Evolutionary conservation across 2,113 vertebrate genomes (phyloP), one percentile per base, ranked within the genome.

Genomic region (Isurus oxyrinchus): DNA sequence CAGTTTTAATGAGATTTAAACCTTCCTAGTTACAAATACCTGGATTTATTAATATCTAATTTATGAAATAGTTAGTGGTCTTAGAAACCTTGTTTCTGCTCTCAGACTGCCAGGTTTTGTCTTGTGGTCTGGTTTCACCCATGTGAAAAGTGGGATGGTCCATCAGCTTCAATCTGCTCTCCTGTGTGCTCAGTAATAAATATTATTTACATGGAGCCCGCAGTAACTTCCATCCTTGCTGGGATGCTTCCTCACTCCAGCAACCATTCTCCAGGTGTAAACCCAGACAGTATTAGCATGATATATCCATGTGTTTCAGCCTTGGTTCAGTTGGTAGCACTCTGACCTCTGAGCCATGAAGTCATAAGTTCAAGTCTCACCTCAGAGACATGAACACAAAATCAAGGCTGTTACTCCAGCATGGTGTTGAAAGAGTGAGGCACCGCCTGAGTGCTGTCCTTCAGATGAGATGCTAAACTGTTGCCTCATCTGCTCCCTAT

Each of bases 1-100:
- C 94, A 76, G 63, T 27, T 53, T 72, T 95, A 95, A 95, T 95
- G 94, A 95, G 94, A 95, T 95, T 95, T 95, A 72, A 76, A 76
- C 67, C 90, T 94, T 95, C 67, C 94, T 31, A 31, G 94, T 95
- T 95, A 72, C 66, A 31, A 72, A 95, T 72, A 95, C 94, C 94
- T 95, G 94, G 67, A 95, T 95, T 95, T 72, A 95, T 72, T 95
- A 95, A 72, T 72, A 53, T 72, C 66, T 67, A 49, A 72, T 95
- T 35, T 69, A 76, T 95, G 63, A 95, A 53, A 72, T 69, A 49
- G 19, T 72, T 95, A 53, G 35, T 94, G 59, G 90, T 40, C 90
- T 94, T 19, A 7, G 5, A 66, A 94, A 35, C n/a, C 66, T 5
- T 23, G 10, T 95, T 49, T 69, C 66, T 72, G 27, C 94, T 69